These are phyloP conservation scores for Copidosoma floridanum DNA, from an alignment of 1,140 invertebrate species.

Conservation along the genomic window DNA sequence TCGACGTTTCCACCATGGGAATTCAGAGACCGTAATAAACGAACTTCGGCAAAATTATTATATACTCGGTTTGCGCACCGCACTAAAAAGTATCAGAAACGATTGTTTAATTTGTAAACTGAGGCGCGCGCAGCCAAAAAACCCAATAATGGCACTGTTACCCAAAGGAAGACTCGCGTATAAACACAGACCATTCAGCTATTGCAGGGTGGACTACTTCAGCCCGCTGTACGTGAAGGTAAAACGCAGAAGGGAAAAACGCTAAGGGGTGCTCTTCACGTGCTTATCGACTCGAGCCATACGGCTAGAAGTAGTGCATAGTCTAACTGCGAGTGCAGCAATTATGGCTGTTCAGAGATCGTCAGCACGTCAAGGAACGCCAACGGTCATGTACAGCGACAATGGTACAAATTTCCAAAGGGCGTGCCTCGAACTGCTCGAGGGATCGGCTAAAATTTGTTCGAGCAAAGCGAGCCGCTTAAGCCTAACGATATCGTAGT, in stretches of 20 bases:
- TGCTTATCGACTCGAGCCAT: slow-evolving; percentile 24
- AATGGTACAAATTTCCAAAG: not conserved
- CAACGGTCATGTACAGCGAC: not conserved
- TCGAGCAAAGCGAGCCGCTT: too few species aligned
- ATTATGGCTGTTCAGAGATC: slow-evolving; percentile 28
- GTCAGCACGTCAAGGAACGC: slow-evolving; percentile 26
- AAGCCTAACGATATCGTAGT: too few species aligned
- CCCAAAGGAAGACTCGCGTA: not conserved
- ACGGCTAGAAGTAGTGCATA: slow-evolving; percentile 23
- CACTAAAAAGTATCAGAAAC: not conserved
- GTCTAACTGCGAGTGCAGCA: slow-evolving; percentile 18
- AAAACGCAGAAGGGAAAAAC: slow-evolving; percentile 15
- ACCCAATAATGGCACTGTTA: not conserved
- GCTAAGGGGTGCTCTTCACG: slow-evolving; percentile 27
- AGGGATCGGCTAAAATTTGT: too few species aligned
- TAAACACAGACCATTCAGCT: not conserved
- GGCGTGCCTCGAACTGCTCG: not conserved
- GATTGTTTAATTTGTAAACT: not conserved
- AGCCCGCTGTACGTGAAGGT: slow-evolving; percentile 28
- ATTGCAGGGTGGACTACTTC: slow-evolving; percentile 18
- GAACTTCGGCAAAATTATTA: slow-evolving; percentile 1
- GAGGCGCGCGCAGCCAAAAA: not conserved
- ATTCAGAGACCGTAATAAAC: not conserved
- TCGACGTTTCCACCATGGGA: not conserved
- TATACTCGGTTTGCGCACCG: not conserved